Evolutionary conservation across 2,113 vertebrate genomes (phyloP), one percentile per base, ranked within the genome.

Genomic region (Labrus mixtus): DNA sequence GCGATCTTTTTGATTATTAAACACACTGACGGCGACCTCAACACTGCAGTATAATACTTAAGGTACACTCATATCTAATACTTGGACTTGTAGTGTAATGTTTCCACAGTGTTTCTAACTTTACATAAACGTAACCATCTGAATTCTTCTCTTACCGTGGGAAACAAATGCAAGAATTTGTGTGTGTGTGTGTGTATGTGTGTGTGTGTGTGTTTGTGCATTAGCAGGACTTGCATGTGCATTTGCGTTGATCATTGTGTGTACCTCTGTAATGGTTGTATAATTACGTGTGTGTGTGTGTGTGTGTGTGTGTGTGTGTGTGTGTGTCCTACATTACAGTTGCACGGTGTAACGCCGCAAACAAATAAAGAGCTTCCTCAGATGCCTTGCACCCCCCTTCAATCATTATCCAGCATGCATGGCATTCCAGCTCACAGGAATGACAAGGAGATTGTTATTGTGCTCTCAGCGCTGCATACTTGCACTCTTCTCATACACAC

Each of bases 381-480:
- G 84, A 93, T 89, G 89, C 86, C 83, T 83, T 70, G 45, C 33
- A 63, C 48, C 37, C 71, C 54, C 57, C 65, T 78, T 83, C 78
- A 92, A 86, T 93, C 89, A 92, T 93, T 93, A 92, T 88, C 91
- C 87, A 87, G 86, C 92, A 85, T 92, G 85, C 91, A 92, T 92
- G 87, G 87, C 92, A 93, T 93, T 92, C 92, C 92, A 90, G 83
- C 90, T 86, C 84, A 43, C 82, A 92, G 90, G 91, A 93, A 93
- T 93, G 88, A 93, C 90, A 92, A 91, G 92, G 92, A 93, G 92
- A 93, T 90, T 93, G 92, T 93, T 93, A 93, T 93, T 93, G 92
- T 92, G 89, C 88, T 90, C 90, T 91, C 87, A 64, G 88, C 16
- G 55, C 88, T 72, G 87, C 92, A 93, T 91, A 92, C 75, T 92